Evolutionary conservation across 1,140 invertebrate species (phyloP).

Genomic region (Plectrocnemia conspersa): DNA sequence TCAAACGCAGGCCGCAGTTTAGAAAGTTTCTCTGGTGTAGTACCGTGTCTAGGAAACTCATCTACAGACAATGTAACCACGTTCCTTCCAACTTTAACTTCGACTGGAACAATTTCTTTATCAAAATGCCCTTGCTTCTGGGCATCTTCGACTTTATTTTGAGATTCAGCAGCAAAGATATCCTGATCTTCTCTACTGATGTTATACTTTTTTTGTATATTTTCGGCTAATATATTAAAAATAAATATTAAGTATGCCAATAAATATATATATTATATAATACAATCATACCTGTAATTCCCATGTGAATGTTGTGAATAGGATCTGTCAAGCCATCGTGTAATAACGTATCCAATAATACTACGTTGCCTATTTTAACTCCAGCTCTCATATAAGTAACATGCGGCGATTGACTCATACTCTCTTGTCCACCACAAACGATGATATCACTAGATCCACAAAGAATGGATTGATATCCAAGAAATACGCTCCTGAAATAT

Average conservation of each 20-base stretch:
- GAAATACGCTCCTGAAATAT: constrained; percentile 58
- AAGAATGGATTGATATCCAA: constrained; percentile 68
- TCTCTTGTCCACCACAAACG: constrained; percentile 81
- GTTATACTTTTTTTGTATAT: constrained; percentile 66
- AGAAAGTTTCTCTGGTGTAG: constrained; percentile 55
- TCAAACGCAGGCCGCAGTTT: constrained; percentile 63
- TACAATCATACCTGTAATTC: constrained; percentile 63
- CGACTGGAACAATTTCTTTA: constrained; percentile 66
- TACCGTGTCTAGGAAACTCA: constrained; percentile 63
- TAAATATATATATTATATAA: too few relatives aligned
- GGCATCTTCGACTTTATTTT: constrained; percentile 63
- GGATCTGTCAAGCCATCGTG: constrained; percentile 78
- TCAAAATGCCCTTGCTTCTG: constrained; percentile 62
- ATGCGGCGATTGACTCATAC: constrained; percentile 79
- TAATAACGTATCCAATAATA: constrained; percentile 67
- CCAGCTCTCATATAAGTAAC: constrained; percentile 61
- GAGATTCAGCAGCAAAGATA: constrained; percentile 66
- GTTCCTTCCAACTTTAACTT: constrained; percentile 51
- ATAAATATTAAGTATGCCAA: neutral
- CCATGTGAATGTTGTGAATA: constrained; percentile 78
- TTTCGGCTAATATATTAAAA: constrained; percentile 59
- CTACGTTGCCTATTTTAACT: constrained; percentile 64
- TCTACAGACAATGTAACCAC: constrained; percentile 53
- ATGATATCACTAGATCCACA: constrained; percentile 66
- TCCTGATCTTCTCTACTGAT: constrained; percentile 75